These are phyloP conservation scores for Myiotriccus ornatus DNA, from an alignment of 2,797 vertebrate genomes.

Conservation along the genomic window DNA sequence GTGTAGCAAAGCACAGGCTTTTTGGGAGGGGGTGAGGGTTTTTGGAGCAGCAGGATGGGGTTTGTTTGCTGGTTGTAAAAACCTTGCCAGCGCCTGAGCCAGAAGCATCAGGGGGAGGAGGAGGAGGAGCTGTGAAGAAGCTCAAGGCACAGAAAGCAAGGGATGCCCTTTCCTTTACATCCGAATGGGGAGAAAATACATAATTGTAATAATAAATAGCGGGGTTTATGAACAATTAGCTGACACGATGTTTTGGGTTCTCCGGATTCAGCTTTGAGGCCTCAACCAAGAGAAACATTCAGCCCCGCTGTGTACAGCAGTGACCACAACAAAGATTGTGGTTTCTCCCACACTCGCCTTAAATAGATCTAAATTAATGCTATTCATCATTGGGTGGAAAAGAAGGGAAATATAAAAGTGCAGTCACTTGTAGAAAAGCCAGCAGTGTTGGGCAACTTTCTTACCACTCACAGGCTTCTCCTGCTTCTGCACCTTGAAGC, in stretches of 20 bases:
- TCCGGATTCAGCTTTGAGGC: constrained; percentile 73
- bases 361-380: constrained; percentile 90
- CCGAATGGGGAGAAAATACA: background rate
- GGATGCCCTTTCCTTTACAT: constrained; percentile 44
- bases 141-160: background rate
- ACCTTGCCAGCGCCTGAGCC: background rate
- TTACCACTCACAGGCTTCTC: constrained; percentile 57
- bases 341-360: constrained; percentile 87
- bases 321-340: constrained; percentile 93
- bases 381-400: constrained; percentile 84
- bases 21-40: background rate
- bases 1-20: background rate
- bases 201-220: constrained; percentile 54
- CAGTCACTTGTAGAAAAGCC: constrained; percentile 74
- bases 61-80: constrained; percentile 9
- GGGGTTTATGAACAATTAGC: constrained; percentile 73
- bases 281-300: constrained; percentile 79
- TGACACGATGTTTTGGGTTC: constrained; percentile 67
- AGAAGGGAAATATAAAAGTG: constrained; percentile 81
- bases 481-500: background rate
- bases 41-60: background rate
- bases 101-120: background rate
- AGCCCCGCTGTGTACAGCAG: constrained; percentile 86
- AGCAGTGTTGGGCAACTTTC: constrained; percentile 73
- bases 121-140: constrained; percentile 18